These are phyloP conservation scores for Brachystomella parvula DNA, from an alignment of 1,140 invertebrate species.

Conservation along the genomic window DNA sequence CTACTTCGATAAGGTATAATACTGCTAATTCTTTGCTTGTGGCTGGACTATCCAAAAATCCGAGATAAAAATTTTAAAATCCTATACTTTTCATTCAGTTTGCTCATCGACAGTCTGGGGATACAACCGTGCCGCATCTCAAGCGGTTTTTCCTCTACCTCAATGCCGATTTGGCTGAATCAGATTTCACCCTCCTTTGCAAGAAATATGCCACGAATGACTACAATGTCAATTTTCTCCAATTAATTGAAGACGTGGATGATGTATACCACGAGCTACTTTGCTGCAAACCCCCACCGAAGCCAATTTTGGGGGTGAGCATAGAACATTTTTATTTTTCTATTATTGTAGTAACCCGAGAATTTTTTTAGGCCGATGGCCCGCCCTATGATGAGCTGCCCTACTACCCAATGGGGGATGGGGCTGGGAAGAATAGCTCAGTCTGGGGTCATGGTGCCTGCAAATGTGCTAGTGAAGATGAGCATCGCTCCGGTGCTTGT, in stretches of 20 bases:
- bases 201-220: conserved; percentile 36
- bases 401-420: background rate
- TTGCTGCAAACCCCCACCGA: conserved; percentile 26
- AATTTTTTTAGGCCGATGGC: conserved; percentile 28
- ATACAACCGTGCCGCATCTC: conserved; percentile 32
- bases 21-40: background rate
- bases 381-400: conserved; percentile 17
- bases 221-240: conserved; percentile 35
- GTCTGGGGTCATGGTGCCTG: conserved; percentile 28
- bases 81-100: too few relatives aligned
- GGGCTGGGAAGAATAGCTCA: conserved; percentile 28
- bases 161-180: conserved; percentile 24
- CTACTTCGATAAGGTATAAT: conserved; percentile 28
- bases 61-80: background rate
- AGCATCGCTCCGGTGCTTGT: conserved; percentile 24
- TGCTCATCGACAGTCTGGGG: conserved; percentile 32
- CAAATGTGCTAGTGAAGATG: conserved; percentile 34
- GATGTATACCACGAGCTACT: conserved; percentile 23
- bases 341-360: background rate
- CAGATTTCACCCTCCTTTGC: conserved; percentile 33
- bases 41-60: background rate
- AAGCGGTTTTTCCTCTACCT: conserved; percentile 29
- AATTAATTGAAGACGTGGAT: conserved; percentile 32
- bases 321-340: background rate
- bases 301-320: conserved; percentile 27